Evolutionary conservation across 2,113 vertebrate genomes (phyloP), one percentile per base, ranked within the genome.

Genomic region (Pelodiscus sinensis): DNA sequence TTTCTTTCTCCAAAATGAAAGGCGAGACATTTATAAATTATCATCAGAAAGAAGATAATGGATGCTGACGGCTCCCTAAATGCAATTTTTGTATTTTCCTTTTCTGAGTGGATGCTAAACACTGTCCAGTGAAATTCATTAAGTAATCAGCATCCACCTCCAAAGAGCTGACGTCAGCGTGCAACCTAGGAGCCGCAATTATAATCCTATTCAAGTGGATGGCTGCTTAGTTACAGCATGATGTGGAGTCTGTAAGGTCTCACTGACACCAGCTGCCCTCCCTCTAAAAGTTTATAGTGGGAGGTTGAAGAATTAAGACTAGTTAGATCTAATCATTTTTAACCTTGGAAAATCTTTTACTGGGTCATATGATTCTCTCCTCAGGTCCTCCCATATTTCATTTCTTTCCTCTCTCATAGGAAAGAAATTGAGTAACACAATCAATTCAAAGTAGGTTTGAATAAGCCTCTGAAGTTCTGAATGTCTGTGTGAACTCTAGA

Each of bases 121-220:
- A 90, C 80, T 60, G 50, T 85, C 96, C 96, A 94, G 94, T 88
- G 92, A 87, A 97, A 92, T 35, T 96, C 94, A 96, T 97, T 97
- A 94, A 96, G 88, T 86, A 96, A 95, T 94, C 95, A 97, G 93
- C 92, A 96, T 94, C 88, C 94, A 96, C 87, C 92, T 97, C 89
- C 83, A 96, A 93, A 85, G 93, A 55, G 84, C 86, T 97, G 96
- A 97, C 86, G 92, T 97, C 93, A 97, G 94, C 54, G 73, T 89
- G 95, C 88, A 96, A 92, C 91, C 91, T 6, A 90, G 90, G 96
- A 94, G 95, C 95, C 87, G 94, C 95, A 97, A 97, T 97, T 96
- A 97, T 89, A 96, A 96, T 94, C 97, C 93, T 80, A 93, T 65
- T 96, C 93, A 96, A 95, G 94, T 84, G 91, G 90, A 89, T 90